phyloP scores from a whole-genome alignment of 2,888 invertebrate species.

The Eupithecia pulchellata region DNA sequence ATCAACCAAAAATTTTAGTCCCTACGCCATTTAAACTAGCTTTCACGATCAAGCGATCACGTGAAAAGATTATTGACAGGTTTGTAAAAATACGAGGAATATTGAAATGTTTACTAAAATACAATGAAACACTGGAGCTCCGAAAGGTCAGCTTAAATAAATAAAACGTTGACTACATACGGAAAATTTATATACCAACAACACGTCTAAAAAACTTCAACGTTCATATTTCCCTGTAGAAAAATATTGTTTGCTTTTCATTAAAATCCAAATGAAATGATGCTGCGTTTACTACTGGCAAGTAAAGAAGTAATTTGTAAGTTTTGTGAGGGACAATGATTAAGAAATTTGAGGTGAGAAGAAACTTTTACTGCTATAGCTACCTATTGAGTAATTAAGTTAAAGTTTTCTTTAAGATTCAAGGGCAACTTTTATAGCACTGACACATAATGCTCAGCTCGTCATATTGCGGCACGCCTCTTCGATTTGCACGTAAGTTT shows the following conservation, averaged over 20 bases:
- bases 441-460: too few relatives aligned
- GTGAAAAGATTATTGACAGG: not conserved
- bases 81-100: not conserved
- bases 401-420: too few relatives aligned
- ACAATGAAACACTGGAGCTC: not conserved
- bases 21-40: not conserved
- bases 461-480: too few relatives aligned
- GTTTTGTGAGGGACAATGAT: not conserved
- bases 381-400: too few relatives aligned
- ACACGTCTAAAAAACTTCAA: not conserved
- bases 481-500: too few relatives aligned
- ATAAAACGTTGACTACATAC: not conserved
- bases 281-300: not conserved
- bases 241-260: constrained; percentile 12
- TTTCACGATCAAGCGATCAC: too few relatives aligned
- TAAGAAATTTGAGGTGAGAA: too few relatives aligned
- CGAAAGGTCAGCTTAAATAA: constrained; percentile 4
- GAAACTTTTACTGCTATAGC: too few relatives aligned
- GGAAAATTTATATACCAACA: constrained; percentile 1
- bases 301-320: not conserved
- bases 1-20: not conserved
- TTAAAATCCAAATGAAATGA: not conserved
- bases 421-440: too few relatives aligned
- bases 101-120: not conserved
- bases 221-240: constrained; percentile 1